These are phyloP conservation scores for Typhlomys cinereus DNA, from an alignment of 2,113 vertebrate genomes.

Conservation along the genomic window DNA sequence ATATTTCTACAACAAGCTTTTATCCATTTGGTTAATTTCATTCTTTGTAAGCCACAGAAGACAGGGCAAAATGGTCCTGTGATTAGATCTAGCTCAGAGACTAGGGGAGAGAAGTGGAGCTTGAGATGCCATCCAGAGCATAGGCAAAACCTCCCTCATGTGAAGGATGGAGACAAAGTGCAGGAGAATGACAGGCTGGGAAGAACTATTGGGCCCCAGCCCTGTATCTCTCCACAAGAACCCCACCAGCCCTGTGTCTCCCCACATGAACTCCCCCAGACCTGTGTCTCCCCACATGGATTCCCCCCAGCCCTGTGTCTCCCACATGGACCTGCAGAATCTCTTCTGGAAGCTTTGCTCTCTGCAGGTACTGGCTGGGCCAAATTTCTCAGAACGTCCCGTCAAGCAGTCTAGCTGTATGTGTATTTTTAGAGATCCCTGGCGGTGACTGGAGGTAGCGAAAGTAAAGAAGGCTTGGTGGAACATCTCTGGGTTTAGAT, in stretches of 20 bases:
- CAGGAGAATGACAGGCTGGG: neutral
- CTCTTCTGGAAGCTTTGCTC: neutral
- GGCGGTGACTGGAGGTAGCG: no score
- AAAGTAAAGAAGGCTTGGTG: neutral
- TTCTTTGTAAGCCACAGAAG: conserved; percentile 61
- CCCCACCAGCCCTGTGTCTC: no score
- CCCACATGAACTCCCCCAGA: no score
- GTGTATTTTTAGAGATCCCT: neutral
- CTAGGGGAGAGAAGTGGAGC: neutral
- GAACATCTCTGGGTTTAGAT: neutral
- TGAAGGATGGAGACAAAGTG: neutral
- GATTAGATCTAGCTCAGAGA: conserved; percentile 71
- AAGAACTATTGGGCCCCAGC: neutral
- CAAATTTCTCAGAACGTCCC: neutral
- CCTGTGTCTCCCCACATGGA: no score
- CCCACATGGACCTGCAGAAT: neutral
- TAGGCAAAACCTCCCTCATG: neutral
- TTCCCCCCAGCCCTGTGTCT: neutral
- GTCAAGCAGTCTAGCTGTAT: neutral
- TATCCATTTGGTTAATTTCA: conserved; percentile 74
- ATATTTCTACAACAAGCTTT: conserved; percentile 71
- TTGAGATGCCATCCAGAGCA: neutral
- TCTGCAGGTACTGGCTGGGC: neutral
- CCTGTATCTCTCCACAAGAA: neutral
- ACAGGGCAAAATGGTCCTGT: conserved; percentile 61